Evolutionary conservation across 1,140 invertebrate genomes (phyloP).

Genomic region (Bombus consobrinus): DNA sequence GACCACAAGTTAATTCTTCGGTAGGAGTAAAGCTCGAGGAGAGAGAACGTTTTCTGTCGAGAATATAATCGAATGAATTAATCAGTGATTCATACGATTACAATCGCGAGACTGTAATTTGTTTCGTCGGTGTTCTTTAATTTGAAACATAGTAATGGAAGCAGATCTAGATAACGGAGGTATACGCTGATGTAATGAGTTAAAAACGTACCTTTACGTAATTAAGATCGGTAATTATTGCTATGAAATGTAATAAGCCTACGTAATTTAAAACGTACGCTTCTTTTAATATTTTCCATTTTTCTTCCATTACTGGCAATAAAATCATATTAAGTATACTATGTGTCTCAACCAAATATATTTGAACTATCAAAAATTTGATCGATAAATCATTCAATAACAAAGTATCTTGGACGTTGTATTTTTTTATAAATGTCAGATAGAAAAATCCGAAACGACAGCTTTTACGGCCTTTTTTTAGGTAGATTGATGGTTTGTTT

Average conservation of each 20-base stretch:
- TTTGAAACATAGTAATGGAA: not conserved
- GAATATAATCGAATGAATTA: conserved; percentile 3
- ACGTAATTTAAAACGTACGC: not conserved
- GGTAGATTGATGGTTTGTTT: too few species aligned
- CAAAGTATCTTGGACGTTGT: too few species aligned
- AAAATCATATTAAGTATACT: too few species aligned
- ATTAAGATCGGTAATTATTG: not conserved
- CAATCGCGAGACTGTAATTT: not conserved
- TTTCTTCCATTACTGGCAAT: not conserved
- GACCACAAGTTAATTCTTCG: too few species aligned
- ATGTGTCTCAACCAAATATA: too few species aligned
- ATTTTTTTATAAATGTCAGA: too few species aligned
- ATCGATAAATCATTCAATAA: too few species aligned
- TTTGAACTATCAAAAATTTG: too few species aligned
- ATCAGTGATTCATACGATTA: not conserved
- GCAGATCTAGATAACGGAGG: not conserved
- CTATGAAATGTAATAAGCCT: not conserved
- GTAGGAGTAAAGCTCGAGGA: too few species aligned
- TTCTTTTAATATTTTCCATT: not conserved
- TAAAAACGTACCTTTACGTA: not conserved
- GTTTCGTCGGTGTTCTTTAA: not conserved
- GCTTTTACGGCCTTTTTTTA: too few species aligned
- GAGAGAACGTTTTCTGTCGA: not conserved
- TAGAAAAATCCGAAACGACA: too few species aligned
- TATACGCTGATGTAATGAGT: not conserved